Conservation (phyloP, 1,140 invertebrate species). For the Brachionus paranguensis region DNA sequence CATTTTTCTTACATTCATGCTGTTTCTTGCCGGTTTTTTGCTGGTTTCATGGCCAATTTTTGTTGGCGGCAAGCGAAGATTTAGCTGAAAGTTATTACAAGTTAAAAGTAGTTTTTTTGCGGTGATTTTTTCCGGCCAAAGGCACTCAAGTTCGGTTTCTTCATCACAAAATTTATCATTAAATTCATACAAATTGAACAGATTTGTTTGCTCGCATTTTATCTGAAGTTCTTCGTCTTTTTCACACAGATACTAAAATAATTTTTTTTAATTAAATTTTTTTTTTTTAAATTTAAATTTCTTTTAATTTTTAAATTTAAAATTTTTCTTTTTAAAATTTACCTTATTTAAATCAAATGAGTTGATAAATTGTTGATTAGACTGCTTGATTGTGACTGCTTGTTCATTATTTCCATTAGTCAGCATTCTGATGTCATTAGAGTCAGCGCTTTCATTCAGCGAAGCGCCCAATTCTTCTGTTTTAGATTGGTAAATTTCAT, state of each 20-base stretch:
- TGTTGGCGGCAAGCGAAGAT: background rate
- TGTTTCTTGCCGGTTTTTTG: background rate
- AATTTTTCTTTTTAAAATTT: background rate
- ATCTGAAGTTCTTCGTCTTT: conserved; percentile 12
- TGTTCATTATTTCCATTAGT: background rate
- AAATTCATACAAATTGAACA: conserved; percentile 11
- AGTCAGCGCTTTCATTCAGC: conserved; percentile 18
- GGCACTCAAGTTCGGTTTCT: background rate
- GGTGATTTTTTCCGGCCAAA: background rate
- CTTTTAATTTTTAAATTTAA: background rate
- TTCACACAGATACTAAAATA: conserved; percentile 1
- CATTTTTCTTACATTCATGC: background rate
- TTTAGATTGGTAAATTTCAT: background rate
- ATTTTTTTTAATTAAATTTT: background rate
- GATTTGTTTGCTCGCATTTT: background rate
- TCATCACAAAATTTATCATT: background rate
- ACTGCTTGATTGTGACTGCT: background rate
- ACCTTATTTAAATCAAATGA: conserved; percentile 28
- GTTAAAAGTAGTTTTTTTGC: background rate
- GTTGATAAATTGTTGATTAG: conserved; percentile 20
- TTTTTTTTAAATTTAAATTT: too few relatives aligned
- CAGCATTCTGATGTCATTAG: conserved; percentile 18
- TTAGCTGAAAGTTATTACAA: conserved; percentile 1
- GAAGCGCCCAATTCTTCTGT: background rate
- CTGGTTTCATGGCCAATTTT: background rate